Percentiles rank a stretch among this genome's conserved stretches.
Evolutionary conservation across 2,113 vertebrate genomes (phyloP).

Genomic region (Pygoscelis adeliae): DNA sequence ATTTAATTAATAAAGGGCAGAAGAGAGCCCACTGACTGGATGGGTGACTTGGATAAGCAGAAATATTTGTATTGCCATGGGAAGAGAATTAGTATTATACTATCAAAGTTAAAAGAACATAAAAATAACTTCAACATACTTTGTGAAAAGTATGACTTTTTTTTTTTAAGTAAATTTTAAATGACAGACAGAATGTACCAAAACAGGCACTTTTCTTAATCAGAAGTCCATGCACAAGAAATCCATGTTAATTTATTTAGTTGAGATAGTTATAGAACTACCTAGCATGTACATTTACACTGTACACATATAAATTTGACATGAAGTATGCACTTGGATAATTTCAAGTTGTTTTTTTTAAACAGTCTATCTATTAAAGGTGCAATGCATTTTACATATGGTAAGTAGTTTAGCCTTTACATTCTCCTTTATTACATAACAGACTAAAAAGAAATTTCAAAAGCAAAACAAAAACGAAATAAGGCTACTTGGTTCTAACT

Average conservation of each 20-base stretch:
- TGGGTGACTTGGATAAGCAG: slow-evolving; percentile 71
- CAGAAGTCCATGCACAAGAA: slow-evolving; percentile 57
- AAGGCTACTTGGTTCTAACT: neutral
- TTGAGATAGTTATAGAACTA: neutral
- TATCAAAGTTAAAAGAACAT: slow-evolving; percentile 32
- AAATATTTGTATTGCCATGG: slow-evolving; percentile 54
- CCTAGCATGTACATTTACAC: slow-evolving; percentile 23
- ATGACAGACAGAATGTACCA: neutral
- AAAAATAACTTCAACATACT: slow-evolving; percentile 12
- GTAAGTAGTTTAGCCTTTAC: slow-evolving; percentile 59
- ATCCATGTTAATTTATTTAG: slow-evolving; percentile 40
- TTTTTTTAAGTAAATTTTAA: slow-evolving; percentile 3
- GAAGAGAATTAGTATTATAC: slow-evolving; percentile 27
- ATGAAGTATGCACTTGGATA: neutral
- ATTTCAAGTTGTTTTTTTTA: slow-evolving; percentile 18
- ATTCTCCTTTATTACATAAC: neutral
- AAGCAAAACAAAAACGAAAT: neutral
- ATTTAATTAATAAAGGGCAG: slow-evolving; percentile 38
- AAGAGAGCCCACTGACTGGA: slow-evolving; percentile 58
- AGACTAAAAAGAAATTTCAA: neutral
- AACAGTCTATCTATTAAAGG: slow-evolving; percentile 80
- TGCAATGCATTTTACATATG: slow-evolving; percentile 83
- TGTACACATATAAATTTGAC: slow-evolving; percentile 24
- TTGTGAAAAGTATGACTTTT: neutral
- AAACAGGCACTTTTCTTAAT: slow-evolving; percentile 6